Base-by-base conservation (phyloP, 2,888 invertebrate species). In the Abscondita cerata region DNA sequence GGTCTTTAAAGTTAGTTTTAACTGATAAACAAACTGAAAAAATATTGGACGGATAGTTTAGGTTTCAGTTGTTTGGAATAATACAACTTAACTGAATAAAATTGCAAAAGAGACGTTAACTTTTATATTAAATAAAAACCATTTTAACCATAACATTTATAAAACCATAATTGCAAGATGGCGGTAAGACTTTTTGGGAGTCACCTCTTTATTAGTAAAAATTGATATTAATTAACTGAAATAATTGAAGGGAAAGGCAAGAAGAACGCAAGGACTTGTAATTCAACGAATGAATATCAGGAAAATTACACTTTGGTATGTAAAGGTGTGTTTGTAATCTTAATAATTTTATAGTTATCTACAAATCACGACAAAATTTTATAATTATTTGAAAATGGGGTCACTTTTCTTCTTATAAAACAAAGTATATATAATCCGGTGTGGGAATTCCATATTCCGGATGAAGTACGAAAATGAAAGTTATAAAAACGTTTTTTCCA, bases 301-400 rank as follows among this genome's bases (percentile, higher is more conserved):
- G 9, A 34, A 34, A 36, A 18, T 25, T 25, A 25, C 25, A 2
- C 6, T 2, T 36, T 33, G 51, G 51, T 38, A 51, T 51, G 34
- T 51, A 51, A 51, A 51, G 51, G 51, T 38, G 51, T 51, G 51
- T 36, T 51, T n/a, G 34, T 19, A 51, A 36, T 51, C n/a, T n/a
- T n/a, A 36, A 34, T 15, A 51, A 34, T 51, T 36, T 36, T 51
- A 19, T 18, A 16, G 15, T 19, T 50, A 33, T 12, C 19, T 4
- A 20, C 31, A 9, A 48, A 48, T 20, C 13, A 6, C 31, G 13
- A 13, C 9, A 41, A 2, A 11, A 41, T 9, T 8, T 16, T 15
- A 8, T 16, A n/a, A 40, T 13, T n/a, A 12, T 40, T 40, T n/a
- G 1, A 40, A 40, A 40, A 40, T 15, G 12, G 16, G 40, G 4